Conservation (phyloP, 2,113 vertebrate species). For the Tautogolabrus adspersus region DNA sequence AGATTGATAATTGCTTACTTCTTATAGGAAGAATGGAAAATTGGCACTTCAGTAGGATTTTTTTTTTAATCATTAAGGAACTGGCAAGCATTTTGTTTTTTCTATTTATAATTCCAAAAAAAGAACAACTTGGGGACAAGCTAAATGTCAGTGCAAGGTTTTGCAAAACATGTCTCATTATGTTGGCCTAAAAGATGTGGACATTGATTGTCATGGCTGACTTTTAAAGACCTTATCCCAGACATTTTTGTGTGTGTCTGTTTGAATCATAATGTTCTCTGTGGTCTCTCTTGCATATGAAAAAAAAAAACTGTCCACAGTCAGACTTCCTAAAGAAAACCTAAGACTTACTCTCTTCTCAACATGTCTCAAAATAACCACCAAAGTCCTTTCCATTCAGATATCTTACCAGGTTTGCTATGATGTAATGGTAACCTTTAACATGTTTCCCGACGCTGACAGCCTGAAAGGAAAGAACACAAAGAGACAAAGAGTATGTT, state of each 20-base stretch:
- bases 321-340: background rate
- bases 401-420: constrained; percentile 95
- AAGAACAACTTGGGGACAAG: background rate
- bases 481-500: background rate
- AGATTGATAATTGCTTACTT: background rate
- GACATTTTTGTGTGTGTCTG: background rate
- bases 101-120: background rate
- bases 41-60: background rate
- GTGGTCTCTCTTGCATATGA: background rate
- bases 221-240: background rate
- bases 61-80: no score
- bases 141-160: background rate
- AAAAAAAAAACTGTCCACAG: background rate
- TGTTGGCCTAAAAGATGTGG: background rate
- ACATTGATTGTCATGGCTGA: background rate
- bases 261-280: background rate
- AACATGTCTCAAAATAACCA: constrained; percentile 2
- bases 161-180: background rate
- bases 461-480: constrained; percentile 80
- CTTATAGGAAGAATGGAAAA: background rate
- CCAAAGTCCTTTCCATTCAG: background rate
- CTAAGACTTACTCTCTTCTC: background rate
- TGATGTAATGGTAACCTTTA: constrained; percentile 97
- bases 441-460: constrained; percentile 97
- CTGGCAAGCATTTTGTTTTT: background rate